Base-by-base conservation (phyloP, 2,113 vertebrate species). In the Trematocara stigmaticum region DNA sequence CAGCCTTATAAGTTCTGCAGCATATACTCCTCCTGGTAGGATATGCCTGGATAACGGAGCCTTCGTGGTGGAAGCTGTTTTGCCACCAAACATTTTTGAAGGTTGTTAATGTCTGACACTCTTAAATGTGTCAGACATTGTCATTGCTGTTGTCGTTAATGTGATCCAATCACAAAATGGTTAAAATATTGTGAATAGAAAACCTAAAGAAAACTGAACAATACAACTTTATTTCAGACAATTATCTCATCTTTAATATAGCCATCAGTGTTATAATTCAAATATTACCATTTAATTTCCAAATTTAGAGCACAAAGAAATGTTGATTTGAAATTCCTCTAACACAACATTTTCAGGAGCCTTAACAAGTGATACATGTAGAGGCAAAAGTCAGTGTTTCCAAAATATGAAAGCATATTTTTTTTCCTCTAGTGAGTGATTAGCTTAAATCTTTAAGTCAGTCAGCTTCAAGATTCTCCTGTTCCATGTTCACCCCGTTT, bases 401-500 rank as follows among this genome's bases (percentile, higher is more conserved):
- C 4, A 45, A 64, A 5, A 78, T 13, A 4, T 53, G 8, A 10
- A 31, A 79, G 8, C 8, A 52, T 2, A 0, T 52, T 47, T 59
- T 8, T 53, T 26, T 29, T 20, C 55, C 34, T 80, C 10, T 23
- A 74, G 23, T 42, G 56, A 84, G 12, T 29, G 74, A 78, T 40
- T 51, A 7, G 15, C 47, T 61, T 29, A 79, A 64, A 53, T 35
- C 53, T 38, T 61, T 18, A 38, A 31, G 6, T 84, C 55, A 66
- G 38, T 83, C 34, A 15, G 12, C 66, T 53, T 92, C 71, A 93
- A 16, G 94, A 93, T 42, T 96, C 92, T 3, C 94, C 95, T 0
- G 87, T 40, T 91, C 94, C 94, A 51, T 91, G 34, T 80, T 96
- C 95, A 40, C 90, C 78, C 88, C 92, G 92, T 87, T 92, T 95